A percentile compares a stretch with the other conserved stretches of the same genome.
Conservation (phyloP, 2,888 invertebrate species). For the Tachina fera region DNA sequence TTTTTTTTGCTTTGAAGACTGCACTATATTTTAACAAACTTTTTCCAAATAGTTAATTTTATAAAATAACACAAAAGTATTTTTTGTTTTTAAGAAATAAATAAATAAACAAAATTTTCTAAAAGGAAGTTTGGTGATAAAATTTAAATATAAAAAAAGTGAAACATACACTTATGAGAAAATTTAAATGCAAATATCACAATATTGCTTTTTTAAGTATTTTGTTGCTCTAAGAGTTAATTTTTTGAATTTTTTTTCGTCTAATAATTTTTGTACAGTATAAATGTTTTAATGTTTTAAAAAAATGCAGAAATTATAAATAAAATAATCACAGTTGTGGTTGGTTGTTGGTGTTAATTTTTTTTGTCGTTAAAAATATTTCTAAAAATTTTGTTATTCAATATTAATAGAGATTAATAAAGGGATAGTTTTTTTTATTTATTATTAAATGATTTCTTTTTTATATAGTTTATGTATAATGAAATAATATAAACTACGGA, state of each 20-base stretch:
- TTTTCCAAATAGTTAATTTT: not conserved
- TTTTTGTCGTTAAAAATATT: slow-evolving; percentile 62
- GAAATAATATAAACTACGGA: slow-evolving; percentile 26
- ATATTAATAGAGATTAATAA: slow-evolving; percentile 67
- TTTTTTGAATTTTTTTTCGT: slow-evolving; percentile 36
- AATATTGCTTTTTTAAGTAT: slow-evolving; percentile 49
- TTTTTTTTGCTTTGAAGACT: slow-evolving; percentile 28
- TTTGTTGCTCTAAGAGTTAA: slow-evolving; percentile 37
- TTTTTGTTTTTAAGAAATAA: slow-evolving; percentile 1
- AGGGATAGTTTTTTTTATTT: slow-evolving; percentile 63
- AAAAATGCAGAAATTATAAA: slow-evolving; percentile 66
- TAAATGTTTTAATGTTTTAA: slow-evolving; percentile 51
- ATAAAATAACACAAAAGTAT: not conserved
- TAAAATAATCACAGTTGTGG: slow-evolving; percentile 70
- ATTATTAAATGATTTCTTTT: slow-evolving; percentile 61
- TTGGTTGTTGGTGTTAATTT: slow-evolving; percentile 56
- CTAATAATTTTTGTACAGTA: slow-evolving; percentile 57
- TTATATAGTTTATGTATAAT: slow-evolving; percentile 32
- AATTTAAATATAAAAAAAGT: slow-evolving; percentile 10
- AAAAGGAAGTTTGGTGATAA: not conserved
- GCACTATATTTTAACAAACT: slow-evolving; percentile 15
- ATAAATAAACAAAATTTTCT: not conserved
- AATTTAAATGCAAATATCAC: slow-evolving; percentile 70
- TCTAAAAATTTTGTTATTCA: slow-evolving; percentile 41
- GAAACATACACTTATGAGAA: slow-evolving; percentile 7